phyloP scores from a whole-genome alignment of 2,113 vertebrate species.

The Diadophis punctatus region DNA sequence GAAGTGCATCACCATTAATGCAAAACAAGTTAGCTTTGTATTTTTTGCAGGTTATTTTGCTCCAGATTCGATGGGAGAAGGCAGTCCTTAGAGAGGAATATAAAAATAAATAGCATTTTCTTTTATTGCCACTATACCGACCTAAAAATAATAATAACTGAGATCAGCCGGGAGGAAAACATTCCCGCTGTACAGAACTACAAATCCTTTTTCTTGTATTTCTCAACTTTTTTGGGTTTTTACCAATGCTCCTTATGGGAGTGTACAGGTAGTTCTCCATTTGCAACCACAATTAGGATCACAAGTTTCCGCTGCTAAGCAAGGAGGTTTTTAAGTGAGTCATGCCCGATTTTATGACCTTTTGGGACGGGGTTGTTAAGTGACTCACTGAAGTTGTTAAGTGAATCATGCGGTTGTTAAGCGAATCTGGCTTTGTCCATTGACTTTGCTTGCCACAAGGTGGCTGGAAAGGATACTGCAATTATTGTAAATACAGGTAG shows the following conservation, averaged over 20 bases:
- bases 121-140: background rate
- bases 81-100: background rate
- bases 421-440: background rate
- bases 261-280: background rate
- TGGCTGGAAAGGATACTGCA: background rate
- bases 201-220: background rate
- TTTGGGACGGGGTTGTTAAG: background rate
- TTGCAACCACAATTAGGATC: background rate
- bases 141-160: background rate
- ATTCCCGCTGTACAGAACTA: background rate
- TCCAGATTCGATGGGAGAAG: background rate
- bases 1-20: background rate
- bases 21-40: no score
- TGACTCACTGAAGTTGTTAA: background rate
- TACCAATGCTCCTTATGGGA: background rate
- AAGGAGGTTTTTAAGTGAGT: background rate
- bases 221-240: background rate
- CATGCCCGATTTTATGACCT: background rate
- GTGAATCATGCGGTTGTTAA: background rate
- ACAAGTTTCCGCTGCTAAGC: no score
- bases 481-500: background rate
- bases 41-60: background rate
- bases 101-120: background rate
- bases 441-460: background rate
- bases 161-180: background rate